Percentiles rank a stretch among this genome's conserved stretches.
These are phyloP conservation scores for Hycleus phaleratus DNA, from an alignment of 1,140 invertebrate species.

Conservation along the genomic window DNA sequence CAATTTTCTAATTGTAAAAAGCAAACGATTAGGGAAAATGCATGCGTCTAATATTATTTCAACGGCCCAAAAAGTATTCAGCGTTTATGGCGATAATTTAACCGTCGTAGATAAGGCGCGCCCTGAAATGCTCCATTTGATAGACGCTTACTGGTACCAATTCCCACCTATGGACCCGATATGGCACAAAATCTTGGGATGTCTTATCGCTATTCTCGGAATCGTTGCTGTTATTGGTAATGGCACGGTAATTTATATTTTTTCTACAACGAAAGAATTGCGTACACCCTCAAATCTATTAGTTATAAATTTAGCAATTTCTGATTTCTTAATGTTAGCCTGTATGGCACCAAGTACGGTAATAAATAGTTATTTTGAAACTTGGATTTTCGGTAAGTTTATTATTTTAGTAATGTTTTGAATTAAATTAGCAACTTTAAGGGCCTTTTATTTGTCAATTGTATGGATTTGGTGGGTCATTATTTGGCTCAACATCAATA, in stretches of 20 bases:
- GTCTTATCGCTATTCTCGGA: constrained; percentile 65
- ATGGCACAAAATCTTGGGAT: constrained; percentile 71
- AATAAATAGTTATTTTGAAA: constrained; percentile 79
- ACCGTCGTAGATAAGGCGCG: constrained; percentile 66
- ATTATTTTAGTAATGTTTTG: too few relatives aligned
- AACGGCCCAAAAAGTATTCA: too few relatives aligned
- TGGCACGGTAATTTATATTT: constrained; percentile 76
- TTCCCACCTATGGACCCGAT: constrained; percentile 69
- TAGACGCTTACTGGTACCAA: constrained; percentile 66
- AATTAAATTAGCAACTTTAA: too few relatives aligned
- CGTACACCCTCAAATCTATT: constrained; percentile 78
- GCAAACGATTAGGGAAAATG: too few relatives aligned
- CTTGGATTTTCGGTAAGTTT: constrained; percentile 54
- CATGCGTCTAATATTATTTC: too few relatives aligned
- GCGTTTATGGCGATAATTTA: constrained; percentile 47
- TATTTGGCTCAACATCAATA: constrained; percentile 73
- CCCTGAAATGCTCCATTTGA: constrained; percentile 61
- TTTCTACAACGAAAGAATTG: constrained; percentile 64
- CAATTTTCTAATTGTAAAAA: too few relatives aligned
- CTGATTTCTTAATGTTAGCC: constrained; percentile 83
- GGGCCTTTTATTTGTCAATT: constrained; percentile 67
- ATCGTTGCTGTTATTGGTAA: constrained; percentile 67
- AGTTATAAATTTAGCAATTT: constrained; percentile 79
- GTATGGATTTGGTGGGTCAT: constrained; percentile 68
- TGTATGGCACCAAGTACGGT: constrained; percentile 76